Base-by-base conservation (phyloP, 2,888 invertebrate species). In the Drosophila ustulata region DNA sequence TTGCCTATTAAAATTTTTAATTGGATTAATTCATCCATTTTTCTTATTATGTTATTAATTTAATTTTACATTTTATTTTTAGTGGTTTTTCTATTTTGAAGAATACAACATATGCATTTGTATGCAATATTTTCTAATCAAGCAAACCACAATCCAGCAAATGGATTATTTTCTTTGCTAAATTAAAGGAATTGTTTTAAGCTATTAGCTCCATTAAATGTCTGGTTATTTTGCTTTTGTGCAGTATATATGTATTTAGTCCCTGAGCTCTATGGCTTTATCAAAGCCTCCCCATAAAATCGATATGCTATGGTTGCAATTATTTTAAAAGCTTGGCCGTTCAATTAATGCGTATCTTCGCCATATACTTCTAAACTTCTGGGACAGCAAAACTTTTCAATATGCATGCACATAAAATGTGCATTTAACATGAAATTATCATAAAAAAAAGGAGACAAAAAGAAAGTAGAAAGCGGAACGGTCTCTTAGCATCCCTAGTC, bases 391-490 rank as follows among this genome's bases (percentile, higher is more conserved):
- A 71, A 75, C 39, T 70, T 65, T 75, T 62, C 43, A 45, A 61
- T 49, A 51, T 64, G 9, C 23, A 71, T 58, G 45, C n/a, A 61
- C 37, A 73, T 78, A 78, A 71, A 75, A 71, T 71, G 75, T 63
- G 64, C 81, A 82, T 78, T 82, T 73, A 56, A 80, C 87, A 88
- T 86, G 80, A 71, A 88, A 88, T 83, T 88, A 79, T 78, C 80
- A 86, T 83, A 86, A 78, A 88, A 30, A 18, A 18, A 18, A 18
- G 2, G 6, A 4, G 6, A 28, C 5, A 85, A 86, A 37, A 37
- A 37, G 11, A 34, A 11, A 37, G 39, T 11, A 8, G 13, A 39
- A 28, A 41, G 39, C 1, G 9, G n/a, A 23, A 8, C n/a, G 39
- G 18, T 18, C 11, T 39, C 9, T 18, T 51, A 30, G 9, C 18